Evolutionary conservation across 1,140 invertebrate species (phyloP), one percentile per base, ranked within the genome.

Genomic region (Helicorthomorpha holstii): DNA sequence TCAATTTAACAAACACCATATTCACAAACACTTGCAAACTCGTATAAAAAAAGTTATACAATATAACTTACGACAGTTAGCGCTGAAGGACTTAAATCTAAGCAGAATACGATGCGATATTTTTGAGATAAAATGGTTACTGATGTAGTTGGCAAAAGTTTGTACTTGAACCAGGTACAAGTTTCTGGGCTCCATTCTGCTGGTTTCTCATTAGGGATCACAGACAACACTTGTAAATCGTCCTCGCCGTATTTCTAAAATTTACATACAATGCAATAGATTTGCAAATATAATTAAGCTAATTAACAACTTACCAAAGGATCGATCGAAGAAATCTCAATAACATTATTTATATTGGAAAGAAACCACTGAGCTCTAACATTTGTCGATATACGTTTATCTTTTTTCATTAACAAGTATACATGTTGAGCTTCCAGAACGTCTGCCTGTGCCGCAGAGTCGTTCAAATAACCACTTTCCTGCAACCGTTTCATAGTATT

Each of bases 31-130:
- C 44, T 7, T 21, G 25, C 4, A 46, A 46, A 22, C 44, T 22
- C 7, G 44, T 19, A 10, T 7, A 46, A 25, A 7, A 22, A 4
- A 46, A 22, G 21, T 21, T 7, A 10, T 22, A 22, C 19, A 46
- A 22, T 25, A 46, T 4, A 7, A 46, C 68, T 61, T 66, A 78
- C 80, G 46, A 85, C 78, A 59, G 80, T 74, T 26, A 81, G 76
- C 53, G 80, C 70, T 2, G 84, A 87, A 21, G 84, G 82, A 67
- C 83, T 86, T 55, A 88, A 72, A 66, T 89, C 85, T 48, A 89
- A 68, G 61, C 82, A 81, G 66, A 82, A 84, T 23, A 81, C 81
- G 54, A 85, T 73, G 52, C 78, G 65, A 61, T 85, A 84, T 51
- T 73, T 73, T 29, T 64, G 66, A 1, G 75, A 68, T 4, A 77